Conservation (phyloP, 2,113 vertebrate species). For the Ellobius talpinus region DNA sequence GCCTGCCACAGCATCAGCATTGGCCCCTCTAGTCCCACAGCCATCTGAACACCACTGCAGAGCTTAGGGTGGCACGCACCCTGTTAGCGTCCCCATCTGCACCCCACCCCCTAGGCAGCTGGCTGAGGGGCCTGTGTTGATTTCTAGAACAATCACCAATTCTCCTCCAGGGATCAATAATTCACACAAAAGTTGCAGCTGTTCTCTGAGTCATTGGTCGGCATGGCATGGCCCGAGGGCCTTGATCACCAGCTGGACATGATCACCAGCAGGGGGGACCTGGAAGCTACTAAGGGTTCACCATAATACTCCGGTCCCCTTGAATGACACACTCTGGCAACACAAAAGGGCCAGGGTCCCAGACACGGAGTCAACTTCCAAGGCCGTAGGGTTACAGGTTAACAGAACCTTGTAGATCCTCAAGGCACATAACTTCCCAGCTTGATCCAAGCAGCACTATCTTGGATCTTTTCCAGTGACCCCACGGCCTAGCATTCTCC, state of each 20-base stretch:
- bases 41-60: background rate
- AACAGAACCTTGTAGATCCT: background rate
- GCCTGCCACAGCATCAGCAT: background rate
- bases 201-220: constrained; percentile 59
- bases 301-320: background rate
- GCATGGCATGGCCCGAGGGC: constrained; percentile 41
- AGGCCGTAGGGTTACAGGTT: background rate
- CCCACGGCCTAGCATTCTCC: constrained; percentile 47
- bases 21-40: background rate
- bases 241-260: too few relatives aligned
- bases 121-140: background rate
- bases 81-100: background rate
- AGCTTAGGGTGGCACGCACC: background rate
- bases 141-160: constrained; percentile 49
- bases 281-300: background rate
- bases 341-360: background rate
- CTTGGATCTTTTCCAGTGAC: constrained; percentile 31
- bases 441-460: constrained; percentile 32
- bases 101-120: constrained; percentile 8
- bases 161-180: constrained; percentile 73
- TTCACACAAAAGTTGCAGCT: constrained; percentile 69
- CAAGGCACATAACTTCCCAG: background rate
- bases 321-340: background rate
- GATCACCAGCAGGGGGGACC: constrained; percentile 8
- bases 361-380: background rate